Percentiles rank a stretch among this genome's conserved stretches.
phyloP scores from a whole-genome alignment of 2,113 vertebrate genomes.

The Elephas maximus region DNA sequence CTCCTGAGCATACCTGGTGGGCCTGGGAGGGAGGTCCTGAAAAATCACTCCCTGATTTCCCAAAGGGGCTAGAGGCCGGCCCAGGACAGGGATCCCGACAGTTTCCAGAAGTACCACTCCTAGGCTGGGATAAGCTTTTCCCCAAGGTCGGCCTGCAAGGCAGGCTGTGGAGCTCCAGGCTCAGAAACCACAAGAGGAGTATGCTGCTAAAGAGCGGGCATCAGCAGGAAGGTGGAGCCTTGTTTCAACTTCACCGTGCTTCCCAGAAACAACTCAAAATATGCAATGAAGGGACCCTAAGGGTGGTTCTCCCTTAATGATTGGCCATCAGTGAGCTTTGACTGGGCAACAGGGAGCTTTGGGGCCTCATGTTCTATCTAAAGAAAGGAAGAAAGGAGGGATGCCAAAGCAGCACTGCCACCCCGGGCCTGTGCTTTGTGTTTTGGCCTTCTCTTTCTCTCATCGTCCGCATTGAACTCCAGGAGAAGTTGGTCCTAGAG shows the following conservation, averaged over 20 bases:
- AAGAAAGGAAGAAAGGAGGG: not conserved
- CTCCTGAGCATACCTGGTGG: not conserved
- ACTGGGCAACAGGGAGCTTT: not conserved
- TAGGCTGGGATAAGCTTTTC: too few species aligned
- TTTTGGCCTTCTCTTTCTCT: not conserved
- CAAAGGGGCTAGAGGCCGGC: rapidly evolving
- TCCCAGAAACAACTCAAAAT: not conserved
- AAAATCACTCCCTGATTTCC: not conserved
- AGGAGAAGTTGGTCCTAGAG: not conserved
- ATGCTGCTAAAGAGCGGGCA: not conserved
- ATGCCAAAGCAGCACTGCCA: not conserved
- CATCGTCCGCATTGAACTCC: not conserved
- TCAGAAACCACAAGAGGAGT: not conserved
- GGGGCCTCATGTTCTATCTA: not conserved
- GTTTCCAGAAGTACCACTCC: not conserved
- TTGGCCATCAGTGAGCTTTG: not conserved
- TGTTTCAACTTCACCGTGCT: not conserved
- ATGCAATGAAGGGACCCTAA: not conserved
- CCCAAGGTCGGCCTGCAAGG: not conserved
- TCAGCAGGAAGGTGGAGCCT: not conserved
- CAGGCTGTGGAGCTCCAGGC: not conserved
- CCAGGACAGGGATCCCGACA: not conserved
- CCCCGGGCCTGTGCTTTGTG: rapidly evolving
- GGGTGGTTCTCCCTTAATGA: not conserved
- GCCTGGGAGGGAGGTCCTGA: not conserved